These are phyloP conservation scores for Onychostoma macrolepis DNA, from an alignment of 2,113 vertebrate genomes.

Conservation along the genomic window DNA sequence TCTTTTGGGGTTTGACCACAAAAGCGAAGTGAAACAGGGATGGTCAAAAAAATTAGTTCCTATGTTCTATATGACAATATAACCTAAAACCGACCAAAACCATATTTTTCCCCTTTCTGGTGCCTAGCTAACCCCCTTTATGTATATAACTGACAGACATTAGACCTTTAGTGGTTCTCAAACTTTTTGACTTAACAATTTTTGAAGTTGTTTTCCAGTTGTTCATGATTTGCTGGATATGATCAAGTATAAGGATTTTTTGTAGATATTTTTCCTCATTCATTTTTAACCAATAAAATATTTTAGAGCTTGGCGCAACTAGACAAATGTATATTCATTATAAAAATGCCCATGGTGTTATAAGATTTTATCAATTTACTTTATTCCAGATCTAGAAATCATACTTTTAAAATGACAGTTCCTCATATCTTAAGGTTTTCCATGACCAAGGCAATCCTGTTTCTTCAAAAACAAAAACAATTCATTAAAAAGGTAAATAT, in stretches of 20 bases:
- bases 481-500: neutral
- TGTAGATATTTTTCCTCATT: neutral
- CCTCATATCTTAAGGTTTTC: neutral
- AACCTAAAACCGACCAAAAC: constrained; percentile 51
- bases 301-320: neutral
- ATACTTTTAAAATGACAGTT: neutral
- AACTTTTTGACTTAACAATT: neutral
- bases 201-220: neutral
- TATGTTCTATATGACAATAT: constrained; percentile 40
- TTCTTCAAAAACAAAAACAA: neutral
- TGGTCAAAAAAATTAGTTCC: constrained; percentile 65
- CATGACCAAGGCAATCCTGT: neutral
- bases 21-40: constrained; percentile 62
- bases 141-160: constrained; percentile 71
- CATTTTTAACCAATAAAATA: neutral
- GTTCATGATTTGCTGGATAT: neutral
- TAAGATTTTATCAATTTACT: neutral
- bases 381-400: neutral
- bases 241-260: neutral
- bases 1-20: constrained; percentile 65
- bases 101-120: constrained; percentile 35
- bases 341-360: neutral
- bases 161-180: neutral
- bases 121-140: constrained; percentile 46
- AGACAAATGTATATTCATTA: neutral